Evolutionary conservation across 2,113 vertebrate species (phyloP).

Genomic region (Dendropsophus ebraccatus): DNA sequence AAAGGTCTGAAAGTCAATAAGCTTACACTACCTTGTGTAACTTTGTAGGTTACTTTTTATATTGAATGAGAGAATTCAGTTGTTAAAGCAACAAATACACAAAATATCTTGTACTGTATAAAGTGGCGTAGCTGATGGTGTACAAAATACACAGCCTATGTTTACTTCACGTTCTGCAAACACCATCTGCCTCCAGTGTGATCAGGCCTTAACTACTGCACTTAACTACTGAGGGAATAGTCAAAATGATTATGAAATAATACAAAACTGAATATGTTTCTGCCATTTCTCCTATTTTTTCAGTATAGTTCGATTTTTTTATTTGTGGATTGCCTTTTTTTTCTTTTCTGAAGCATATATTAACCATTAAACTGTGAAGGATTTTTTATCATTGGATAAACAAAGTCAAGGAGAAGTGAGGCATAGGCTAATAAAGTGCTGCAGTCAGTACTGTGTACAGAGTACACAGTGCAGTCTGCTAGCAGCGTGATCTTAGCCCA

Average conservation of each 20-base stretch:
- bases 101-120: too few relatives aligned
- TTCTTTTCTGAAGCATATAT: not conserved
- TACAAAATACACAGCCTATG: not conserved
- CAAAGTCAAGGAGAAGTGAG: not conserved
- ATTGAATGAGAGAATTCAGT: too few relatives aligned
- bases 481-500: not conserved
- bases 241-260: not conserved
- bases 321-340: not conserved
- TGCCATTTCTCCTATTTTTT: not conserved
- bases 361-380: not conserved
- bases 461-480: constrained; percentile 8
- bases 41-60: too few relatives aligned
- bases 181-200: not conserved
- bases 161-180: not conserved
- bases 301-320: not conserved
- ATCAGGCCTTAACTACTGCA: not conserved
- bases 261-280: not conserved
- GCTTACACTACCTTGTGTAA: too few relatives aligned
- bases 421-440: constrained; percentile 6
- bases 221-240: not conserved
- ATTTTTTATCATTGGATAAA: not conserved
- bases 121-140: not conserved
- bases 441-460: constrained; percentile 11
- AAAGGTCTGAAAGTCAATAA: too few relatives aligned
- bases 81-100: too few relatives aligned